phyloP scores from a whole-genome alignment of 2,888 invertebrate species.

The Unio delphinus region DNA sequence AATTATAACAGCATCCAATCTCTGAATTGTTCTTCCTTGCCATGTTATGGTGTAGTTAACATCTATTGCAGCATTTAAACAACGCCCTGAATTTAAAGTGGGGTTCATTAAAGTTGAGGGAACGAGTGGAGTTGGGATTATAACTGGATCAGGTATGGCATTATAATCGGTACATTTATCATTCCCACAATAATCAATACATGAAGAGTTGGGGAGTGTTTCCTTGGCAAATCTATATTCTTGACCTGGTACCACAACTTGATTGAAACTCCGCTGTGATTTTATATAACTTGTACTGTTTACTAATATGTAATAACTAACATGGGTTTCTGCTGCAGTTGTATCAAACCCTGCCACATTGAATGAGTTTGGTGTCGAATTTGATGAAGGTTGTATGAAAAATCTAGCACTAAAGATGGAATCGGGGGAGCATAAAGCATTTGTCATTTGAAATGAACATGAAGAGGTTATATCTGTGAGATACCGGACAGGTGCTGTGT shows the following conservation, averaged over 20 bases:
- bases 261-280: constrained; percentile 15
- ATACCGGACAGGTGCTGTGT: constrained; percentile 58
- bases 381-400: constrained; percentile 47
- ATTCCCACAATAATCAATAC: constrained; percentile 39
- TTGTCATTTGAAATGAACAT: constrained; percentile 48
- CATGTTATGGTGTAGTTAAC: constrained; percentile 62
- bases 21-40: constrained; percentile 47
- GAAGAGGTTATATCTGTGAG: constrained; percentile 44
- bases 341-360: constrained; percentile 17
- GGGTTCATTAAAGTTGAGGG: constrained; percentile 39
- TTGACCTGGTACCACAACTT: constrained; percentile 14
- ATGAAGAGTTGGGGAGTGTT: constrained; percentile 24
- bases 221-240: constrained; percentile 33
- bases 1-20: constrained; percentile 54
- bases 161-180: constrained; percentile 35
- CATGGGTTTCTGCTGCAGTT: constrained; percentile 28
- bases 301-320: constrained; percentile 38
- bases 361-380: constrained; percentile 37
- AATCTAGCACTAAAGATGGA: constrained; percentile 54
- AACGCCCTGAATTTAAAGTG: constrained; percentile 49
- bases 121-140: constrained; percentile 6
- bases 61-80: constrained; percentile 59
- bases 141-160: constrained; percentile 18
- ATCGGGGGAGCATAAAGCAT: constrained; percentile 34
- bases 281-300: constrained; percentile 31